phyloP scores from a whole-genome alignment of 2,888 invertebrate species.

The Brachycybe producta region DNA sequence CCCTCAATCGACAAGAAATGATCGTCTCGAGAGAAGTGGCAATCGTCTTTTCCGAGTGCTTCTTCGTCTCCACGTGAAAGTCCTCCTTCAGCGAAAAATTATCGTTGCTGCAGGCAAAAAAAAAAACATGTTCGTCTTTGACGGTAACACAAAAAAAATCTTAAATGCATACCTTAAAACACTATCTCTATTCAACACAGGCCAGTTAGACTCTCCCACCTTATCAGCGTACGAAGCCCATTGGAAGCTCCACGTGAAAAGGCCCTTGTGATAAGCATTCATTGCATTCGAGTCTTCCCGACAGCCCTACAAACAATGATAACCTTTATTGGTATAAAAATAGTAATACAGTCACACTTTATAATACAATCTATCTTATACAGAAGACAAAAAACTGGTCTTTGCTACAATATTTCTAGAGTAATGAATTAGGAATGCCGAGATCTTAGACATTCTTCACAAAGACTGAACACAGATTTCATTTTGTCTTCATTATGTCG shows the following conservation, averaged over 20 bases:
- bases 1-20: slow-evolving; percentile 56
- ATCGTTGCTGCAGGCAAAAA: neutral
- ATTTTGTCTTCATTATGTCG: no score
- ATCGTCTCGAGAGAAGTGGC: slow-evolving; percentile 46
- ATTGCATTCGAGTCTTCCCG: slow-evolving; percentile 29
- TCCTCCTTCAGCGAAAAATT: slow-evolving; percentile 43
- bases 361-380: neutral
- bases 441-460: no score
- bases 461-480: no score
- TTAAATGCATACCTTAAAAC: slow-evolving; percentile 3
- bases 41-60: slow-evolving; percentile 48
- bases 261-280: slow-evolving; percentile 47
- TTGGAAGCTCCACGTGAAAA: slow-evolving; percentile 48
- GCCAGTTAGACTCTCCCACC: slow-evolving; percentile 25
- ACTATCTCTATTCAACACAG: slow-evolving; percentile 25
- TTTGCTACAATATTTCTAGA: neutral
- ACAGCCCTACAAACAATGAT: no score
- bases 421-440: neutral
- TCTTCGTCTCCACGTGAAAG: slow-evolving; percentile 48
- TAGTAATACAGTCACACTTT: no score
- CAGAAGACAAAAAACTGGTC: neutral
- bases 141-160: neutral
- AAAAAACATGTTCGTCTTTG: neutral
- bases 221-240: slow-evolving; percentile 34
- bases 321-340: no score